A percentile compares a stretch with the other conserved stretches of the same genome.
Evolutionary conservation across 2,113 vertebrate species (phyloP).

Genomic region (Colinus virginianus): DNA sequence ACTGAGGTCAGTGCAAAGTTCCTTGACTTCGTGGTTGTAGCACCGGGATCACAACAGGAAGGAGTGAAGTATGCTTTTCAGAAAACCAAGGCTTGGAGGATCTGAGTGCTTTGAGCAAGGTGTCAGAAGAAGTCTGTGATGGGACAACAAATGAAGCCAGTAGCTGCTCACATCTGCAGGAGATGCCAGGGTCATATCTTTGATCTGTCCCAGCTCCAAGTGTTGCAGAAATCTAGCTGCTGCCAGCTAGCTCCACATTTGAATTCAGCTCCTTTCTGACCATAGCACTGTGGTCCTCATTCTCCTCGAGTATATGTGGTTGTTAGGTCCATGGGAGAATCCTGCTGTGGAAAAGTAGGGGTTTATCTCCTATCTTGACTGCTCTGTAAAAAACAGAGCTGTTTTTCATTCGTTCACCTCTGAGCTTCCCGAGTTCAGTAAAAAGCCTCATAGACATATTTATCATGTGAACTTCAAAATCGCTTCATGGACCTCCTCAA

Average conservation of each 20-base stretch:
- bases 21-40: neutral
- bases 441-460: neutral
- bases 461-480: neutral
- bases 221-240: neutral
- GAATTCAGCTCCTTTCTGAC: neutral
- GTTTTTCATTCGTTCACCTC: neutral
- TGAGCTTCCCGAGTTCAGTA: neutral
- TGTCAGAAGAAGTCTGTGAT: neutral
- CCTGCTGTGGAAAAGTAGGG: neutral
- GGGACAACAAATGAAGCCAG: neutral
- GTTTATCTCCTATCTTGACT: neutral
- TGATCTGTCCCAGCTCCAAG: neutral
- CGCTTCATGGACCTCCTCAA: neutral
- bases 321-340: neutral
- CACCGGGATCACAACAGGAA: neutral
- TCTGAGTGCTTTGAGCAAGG: neutral
- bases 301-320: neutral
- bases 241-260: neutral
- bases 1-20: neutral
- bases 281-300: neutral
- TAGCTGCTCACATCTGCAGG: neutral
- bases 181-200: neutral
- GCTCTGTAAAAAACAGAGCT: neutral
- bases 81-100: neutral
- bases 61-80: neutral